Percentiles rank a stretch among this genome's conserved stretches.
These are phyloP conservation scores for Spea multiplicata DNA, from an alignment of 2,113 vertebrate species.

Conservation along the genomic window DNA sequence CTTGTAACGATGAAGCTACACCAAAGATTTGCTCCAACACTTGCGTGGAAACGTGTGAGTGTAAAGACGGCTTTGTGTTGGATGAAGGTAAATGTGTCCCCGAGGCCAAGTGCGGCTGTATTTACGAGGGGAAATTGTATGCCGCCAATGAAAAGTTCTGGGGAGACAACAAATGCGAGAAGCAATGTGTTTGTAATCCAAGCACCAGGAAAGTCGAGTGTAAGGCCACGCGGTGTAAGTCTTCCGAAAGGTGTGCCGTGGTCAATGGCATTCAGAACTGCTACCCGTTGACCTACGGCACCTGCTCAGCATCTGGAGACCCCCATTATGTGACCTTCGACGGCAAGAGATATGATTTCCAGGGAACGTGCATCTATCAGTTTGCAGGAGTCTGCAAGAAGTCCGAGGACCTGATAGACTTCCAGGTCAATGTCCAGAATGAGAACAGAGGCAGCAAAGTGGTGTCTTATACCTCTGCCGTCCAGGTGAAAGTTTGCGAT, in stretches of 20 bases:
- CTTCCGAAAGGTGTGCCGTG: constrained; percentile 56
- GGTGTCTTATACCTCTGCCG: constrained; percentile 59
- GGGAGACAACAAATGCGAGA: constrained; percentile 58
- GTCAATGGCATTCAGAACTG: constrained; percentile 65
- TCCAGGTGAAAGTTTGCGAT: constrained; percentile 58
- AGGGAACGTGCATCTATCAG: constrained; percentile 69
- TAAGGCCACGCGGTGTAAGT: constrained; percentile 51
- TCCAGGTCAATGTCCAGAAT: constrained; percentile 65
- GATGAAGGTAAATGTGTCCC: constrained; percentile 62
- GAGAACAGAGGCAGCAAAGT: constrained; percentile 55
- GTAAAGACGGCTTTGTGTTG: constrained; percentile 61
- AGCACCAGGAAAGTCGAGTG: constrained; percentile 54
- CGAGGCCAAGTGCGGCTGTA: constrained; percentile 61
- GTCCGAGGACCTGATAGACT: constrained; percentile 54
- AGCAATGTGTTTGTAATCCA: constrained; percentile 56
- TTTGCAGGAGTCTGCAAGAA: constrained; percentile 54
- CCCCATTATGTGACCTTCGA: constrained; percentile 70
- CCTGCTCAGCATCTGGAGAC: constrained; percentile 64
- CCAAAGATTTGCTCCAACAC: constrained; percentile 56
- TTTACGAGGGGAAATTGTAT: constrained; percentile 58
- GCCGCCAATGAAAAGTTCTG: constrained; percentile 62
- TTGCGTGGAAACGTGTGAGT: constrained; percentile 68
- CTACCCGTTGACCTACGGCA: constrained; percentile 58
- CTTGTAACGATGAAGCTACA: constrained; percentile 59
- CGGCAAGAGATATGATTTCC: constrained; percentile 59